These are phyloP conservation scores for Polymixis lichenea DNA, from an alignment of 2,888 invertebrate species.

Conservation along the genomic window DNA sequence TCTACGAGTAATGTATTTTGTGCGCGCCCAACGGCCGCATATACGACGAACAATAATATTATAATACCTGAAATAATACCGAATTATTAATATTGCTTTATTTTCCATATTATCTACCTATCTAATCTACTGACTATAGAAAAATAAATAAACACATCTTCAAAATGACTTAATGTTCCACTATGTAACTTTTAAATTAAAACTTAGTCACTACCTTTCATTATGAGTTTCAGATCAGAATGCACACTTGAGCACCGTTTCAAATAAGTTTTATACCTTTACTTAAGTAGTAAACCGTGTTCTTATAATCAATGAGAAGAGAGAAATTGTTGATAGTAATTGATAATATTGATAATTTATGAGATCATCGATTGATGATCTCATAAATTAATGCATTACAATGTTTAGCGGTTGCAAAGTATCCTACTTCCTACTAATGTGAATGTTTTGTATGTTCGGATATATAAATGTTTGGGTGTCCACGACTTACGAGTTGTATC, in stretches of 20 bases:
- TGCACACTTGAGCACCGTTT: constrained; percentile 24
- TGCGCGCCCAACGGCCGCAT: constrained; percentile 67
- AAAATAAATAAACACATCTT: constrained; percentile 3
- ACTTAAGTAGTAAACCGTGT: constrained; percentile 62
- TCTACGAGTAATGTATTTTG: constrained; percentile 59
- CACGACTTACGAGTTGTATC: too few relatives aligned
- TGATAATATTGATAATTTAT: too few relatives aligned
- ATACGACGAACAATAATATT: constrained; percentile 67
- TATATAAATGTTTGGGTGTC: neutral
- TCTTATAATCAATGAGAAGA: constrained; percentile 62
- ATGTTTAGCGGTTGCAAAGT: constrained; percentile 39
- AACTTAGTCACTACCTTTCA: constrained; percentile 62
- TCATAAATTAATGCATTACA: constrained; percentile 38
- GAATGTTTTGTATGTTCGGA: neutral
- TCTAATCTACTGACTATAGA: constrained; percentile 9
- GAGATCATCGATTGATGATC: constrained; percentile 35
- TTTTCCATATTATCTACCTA: neutral
- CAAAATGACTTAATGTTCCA: neutral
- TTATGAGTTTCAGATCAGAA: constrained; percentile 55
- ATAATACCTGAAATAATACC: constrained; percentile 66
- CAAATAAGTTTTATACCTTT: constrained; percentile 59
- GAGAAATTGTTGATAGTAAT: neutral
- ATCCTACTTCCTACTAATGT: constrained; percentile 21
- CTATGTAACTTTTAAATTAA: constrained; percentile 7
- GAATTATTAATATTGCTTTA: neutral